These are phyloP conservation scores for Solenopsis fugax DNA, from an alignment of 1,140 invertebrate genomes.

Conservation along the genomic window DNA sequence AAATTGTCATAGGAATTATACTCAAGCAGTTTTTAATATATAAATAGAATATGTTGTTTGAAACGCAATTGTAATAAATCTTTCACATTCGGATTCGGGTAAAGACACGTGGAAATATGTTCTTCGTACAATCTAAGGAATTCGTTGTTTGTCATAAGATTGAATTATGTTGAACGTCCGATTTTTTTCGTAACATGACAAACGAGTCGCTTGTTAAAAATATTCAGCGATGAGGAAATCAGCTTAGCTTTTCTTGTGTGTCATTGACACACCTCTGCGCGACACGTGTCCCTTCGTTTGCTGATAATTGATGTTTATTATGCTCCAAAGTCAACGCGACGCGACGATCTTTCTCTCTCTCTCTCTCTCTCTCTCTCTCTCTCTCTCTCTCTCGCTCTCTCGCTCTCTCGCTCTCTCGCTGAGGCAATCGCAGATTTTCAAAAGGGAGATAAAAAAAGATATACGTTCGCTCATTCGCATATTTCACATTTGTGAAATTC, in stretches of 20 bases:
- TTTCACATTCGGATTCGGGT: neutral
- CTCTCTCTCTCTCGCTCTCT: neutral
- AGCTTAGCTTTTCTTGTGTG: neutral
- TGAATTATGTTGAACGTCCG: neutral
- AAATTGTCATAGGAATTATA: neutral
- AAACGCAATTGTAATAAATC: neutral
- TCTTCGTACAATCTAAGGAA: neutral
- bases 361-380: neutral
- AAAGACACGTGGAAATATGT: neutral
- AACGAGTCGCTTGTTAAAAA: neutral
- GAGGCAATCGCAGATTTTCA: neutral
- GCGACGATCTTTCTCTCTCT: neutral
- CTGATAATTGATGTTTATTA: neutral
- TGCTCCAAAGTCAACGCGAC: neutral
- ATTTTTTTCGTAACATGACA: neutral
- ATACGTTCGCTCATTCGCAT: neutral
- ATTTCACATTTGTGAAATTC: neutral
- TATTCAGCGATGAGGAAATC: constrained; percentile 7
- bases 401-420: neutral
- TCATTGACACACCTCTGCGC: neutral
- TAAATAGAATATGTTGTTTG: neutral
- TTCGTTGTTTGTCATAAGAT: neutral
- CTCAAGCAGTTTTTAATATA: neutral
- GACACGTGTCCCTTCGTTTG: neutral
- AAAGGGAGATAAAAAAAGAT: neutral